Evolutionary conservation across 2,888 invertebrate genomes (phyloP).

Genomic region (Parthenolecanium corni): DNA sequence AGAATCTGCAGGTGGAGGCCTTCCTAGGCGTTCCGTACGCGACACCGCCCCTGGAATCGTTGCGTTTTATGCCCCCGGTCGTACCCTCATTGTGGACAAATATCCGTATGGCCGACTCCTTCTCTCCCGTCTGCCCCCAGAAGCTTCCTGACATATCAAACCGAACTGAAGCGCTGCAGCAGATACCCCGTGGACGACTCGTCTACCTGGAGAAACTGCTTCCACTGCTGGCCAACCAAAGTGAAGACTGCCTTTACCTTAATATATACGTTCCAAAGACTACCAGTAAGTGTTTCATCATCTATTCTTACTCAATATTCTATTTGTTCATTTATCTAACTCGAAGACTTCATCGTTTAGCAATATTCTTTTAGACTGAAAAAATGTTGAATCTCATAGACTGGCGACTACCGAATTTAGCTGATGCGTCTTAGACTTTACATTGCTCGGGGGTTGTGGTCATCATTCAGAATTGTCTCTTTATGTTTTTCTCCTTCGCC

Average conservation of each 20-base stretch:
- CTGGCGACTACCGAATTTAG: neutral
- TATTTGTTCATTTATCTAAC: neutral
- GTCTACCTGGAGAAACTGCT: slow-evolving; percentile 72
- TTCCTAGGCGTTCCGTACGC: slow-evolving; percentile 91
- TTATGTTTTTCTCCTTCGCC: too few relatives aligned
- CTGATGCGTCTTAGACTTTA: too few relatives aligned
- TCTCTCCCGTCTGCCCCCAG: slow-evolving; percentile 82
- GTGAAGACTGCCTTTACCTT: slow-evolving; percentile 94
- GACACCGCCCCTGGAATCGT: slow-evolving; percentile 75
- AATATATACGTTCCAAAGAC: slow-evolving; percentile 85
- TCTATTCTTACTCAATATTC: neutral
- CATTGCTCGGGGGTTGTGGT: too few relatives aligned
- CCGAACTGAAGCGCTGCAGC: slow-evolving; percentile 46
- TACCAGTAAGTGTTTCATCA: slow-evolving; percentile 42
- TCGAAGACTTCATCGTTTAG: neutral
- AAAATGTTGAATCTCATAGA: neutral
- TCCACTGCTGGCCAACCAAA: slow-evolving; percentile 78
- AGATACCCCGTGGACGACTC: slow-evolving; percentile 71
- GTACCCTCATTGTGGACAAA: slow-evolving; percentile 80
- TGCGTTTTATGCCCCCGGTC: slow-evolving; percentile 91
- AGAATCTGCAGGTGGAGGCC: slow-evolving; percentile 74
- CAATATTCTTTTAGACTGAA: neutral
- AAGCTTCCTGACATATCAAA: slow-evolving; percentile 46
- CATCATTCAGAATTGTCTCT: too few relatives aligned
- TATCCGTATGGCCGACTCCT: slow-evolving; percentile 64